Conservation (phyloP, 2,797 vertebrate genomes). For the Sparidentex hasta region DNA sequence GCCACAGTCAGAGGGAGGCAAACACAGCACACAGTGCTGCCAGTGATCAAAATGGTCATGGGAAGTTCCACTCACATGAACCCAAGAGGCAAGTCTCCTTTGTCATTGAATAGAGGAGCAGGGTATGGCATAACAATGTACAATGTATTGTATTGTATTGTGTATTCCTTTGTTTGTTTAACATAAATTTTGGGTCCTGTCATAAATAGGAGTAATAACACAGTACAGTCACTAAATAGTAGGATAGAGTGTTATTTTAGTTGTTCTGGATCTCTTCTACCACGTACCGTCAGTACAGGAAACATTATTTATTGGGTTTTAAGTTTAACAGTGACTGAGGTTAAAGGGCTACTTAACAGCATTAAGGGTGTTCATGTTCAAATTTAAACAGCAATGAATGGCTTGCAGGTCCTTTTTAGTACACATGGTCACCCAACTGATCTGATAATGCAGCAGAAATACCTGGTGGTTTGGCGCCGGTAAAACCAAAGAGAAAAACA, state of each 20-base stretch:
- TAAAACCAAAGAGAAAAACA: too few relatives aligned
- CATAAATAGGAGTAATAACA: background rate
- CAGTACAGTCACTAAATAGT: background rate
- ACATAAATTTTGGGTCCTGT: slow-evolving; percentile 2
- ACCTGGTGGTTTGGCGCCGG: too few relatives aligned
- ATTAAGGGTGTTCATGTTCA: background rate
- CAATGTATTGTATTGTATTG: slow-evolving; percentile 25
- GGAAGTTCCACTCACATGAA: slow-evolving; percentile 53
- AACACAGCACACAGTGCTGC: slow-evolving; percentile 38
- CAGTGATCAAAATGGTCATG: slow-evolving; percentile 49
- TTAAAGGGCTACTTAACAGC: background rate
- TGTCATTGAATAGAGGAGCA: slow-evolving; percentile 44
- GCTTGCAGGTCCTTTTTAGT: background rate
- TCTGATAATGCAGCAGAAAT: background rate
- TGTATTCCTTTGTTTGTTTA: slow-evolving; percentile 35
- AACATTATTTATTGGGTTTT: background rate
- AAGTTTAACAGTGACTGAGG: background rate
- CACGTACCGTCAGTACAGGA: background rate
- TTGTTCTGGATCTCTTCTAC: background rate
- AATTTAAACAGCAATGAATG: background rate
- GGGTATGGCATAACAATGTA: slow-evolving; percentile 24
- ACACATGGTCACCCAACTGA: background rate
- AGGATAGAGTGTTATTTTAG: background rate
- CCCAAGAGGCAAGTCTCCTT: slow-evolving; percentile 45
- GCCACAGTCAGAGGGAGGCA: slow-evolving; percentile 21